Percentiles rank a stretch among this genome's conserved stretches.
Conservation (phyloP, 2,888 invertebrate genomes). For the Baccha elongata region DNA sequence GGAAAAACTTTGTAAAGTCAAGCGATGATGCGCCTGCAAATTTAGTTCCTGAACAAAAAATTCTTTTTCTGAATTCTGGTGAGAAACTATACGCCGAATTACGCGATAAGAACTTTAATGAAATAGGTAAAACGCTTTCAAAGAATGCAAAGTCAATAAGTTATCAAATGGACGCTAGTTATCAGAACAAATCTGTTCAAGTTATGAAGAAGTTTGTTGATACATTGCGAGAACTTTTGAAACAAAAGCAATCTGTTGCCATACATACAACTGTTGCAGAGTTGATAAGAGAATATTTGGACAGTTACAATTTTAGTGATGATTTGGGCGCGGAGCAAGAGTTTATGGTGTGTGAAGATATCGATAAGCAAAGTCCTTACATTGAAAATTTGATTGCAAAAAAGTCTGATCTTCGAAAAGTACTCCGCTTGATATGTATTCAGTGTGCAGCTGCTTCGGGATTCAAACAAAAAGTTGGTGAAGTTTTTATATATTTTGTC, state of each 20-base stretch:
- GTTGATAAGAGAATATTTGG: conserved; percentile 92
- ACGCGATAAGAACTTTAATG: conserved; percentile 96
- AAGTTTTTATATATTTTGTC: too few species aligned
- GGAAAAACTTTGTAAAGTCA: conserved; percentile 90
- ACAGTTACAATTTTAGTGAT: conserved; percentile 90
- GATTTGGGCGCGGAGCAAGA: conserved; percentile 94
- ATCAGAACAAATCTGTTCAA: conserved; percentile 94
- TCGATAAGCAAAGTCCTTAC: conserved; percentile 93
- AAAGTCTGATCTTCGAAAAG: conserved; percentile 90
- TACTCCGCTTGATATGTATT: conserved; percentile 94
- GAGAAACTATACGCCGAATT: conserved; percentile 95
- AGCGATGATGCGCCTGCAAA: conserved; percentile 82
- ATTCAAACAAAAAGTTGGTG: conserved; percentile 90
- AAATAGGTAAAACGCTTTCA: conserved; percentile 92
- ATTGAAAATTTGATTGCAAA: conserved; percentile 97
- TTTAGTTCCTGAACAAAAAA: conserved; percentile 85
- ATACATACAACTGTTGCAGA: conserved; percentile 96
- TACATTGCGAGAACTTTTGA: conserved; percentile 92
- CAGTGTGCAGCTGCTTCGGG: conserved; percentile 97
- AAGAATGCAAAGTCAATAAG: conserved; percentile 94
- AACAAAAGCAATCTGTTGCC: conserved; percentile 93
- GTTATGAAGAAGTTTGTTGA: conserved; percentile 97
- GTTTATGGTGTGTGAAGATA: conserved; percentile 94
- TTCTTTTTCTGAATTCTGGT: conserved; percentile 92
- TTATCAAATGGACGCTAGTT: conserved; percentile 92